Evolutionary conservation across 2,888 invertebrate genomes (phyloP).

Genomic region (Acanthacorydalis orientalis): DNA sequence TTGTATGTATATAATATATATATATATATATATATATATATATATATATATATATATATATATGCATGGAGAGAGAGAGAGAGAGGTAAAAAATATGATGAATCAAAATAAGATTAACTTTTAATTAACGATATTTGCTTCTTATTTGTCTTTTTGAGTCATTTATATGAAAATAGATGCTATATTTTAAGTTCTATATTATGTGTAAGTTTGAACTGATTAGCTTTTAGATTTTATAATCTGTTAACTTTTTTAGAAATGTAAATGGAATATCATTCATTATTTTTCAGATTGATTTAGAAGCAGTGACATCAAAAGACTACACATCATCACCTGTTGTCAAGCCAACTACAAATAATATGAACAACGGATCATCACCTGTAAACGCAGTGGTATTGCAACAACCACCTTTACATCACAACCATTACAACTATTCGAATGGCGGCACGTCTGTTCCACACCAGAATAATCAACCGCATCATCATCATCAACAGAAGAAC

Average conservation of each 20-base stretch:
- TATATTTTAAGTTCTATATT: neutral
- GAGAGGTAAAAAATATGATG: neutral
- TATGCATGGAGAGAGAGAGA: too few relatives aligned
- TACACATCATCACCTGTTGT: slow-evolving; percentile 23
- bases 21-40: too few relatives aligned
- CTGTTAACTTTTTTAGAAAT: neutral
- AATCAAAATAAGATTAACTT: too few relatives aligned
- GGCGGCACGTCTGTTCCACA: slow-evolving; percentile 9
- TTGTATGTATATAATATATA: too few relatives aligned
- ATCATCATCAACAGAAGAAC: slow-evolving; percentile 8
- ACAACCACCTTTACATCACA: slow-evolving; percentile 14
- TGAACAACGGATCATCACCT: slow-evolving; percentile 15
- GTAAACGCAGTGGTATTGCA: neutral
- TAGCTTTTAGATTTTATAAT: neutral
- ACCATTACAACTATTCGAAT: slow-evolving; percentile 13
- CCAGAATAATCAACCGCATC: slow-evolving; percentile 8
- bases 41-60: too few relatives aligned
- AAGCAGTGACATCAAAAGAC: slow-evolving; percentile 30
- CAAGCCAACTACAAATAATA: slow-evolving; percentile 15
- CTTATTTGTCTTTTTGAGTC: too few relatives aligned
- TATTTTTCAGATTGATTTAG: slow-evolving; percentile 32
- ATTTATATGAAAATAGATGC: too few relatives aligned
- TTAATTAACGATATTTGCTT: too few relatives aligned
- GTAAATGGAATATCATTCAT: neutral
- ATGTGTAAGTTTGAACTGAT: neutral